Evolutionary conservation across 1,140 invertebrate species (phyloP), one percentile per base, ranked within the genome.

Genomic region (Orius insidiosus): DNA sequence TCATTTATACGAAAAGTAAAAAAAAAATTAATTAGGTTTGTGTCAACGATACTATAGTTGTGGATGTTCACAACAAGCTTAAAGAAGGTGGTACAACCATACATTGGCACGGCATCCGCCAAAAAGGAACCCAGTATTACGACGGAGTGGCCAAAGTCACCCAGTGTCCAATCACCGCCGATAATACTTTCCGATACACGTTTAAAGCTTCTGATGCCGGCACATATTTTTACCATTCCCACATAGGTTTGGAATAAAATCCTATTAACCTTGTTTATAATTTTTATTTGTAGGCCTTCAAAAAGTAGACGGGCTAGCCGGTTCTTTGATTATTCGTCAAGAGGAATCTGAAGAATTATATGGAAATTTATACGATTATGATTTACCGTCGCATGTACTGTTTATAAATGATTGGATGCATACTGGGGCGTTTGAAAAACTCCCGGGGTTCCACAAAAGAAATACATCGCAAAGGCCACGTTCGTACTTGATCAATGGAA

Each of bases 101-200:
- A 3, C 64, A 66, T 36, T 66, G 64, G 64, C 62, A 66, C 47
- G 64, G 64, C 8, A 38, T 63, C 1, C 43, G 44, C 1, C 62
- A 63, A 48, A 52, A 48, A 1, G 50, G 48, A 14, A 53, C 46
- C 3, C 64, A 62, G 9, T 64, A 66, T 51, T 72, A 72, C 68
- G 74, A 76, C 52, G 74, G 74, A 1, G 73, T 75, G 11, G 58
- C 72, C 0, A 68, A 68, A 56, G 58, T 76, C 10, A 71, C 71
- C 0, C 74, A 76, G 55, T 75, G 72, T 52, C 71, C 74, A 1
- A 70, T 35, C 49, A 58, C 6, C 62, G n/a, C 70, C 2, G 63
- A 59, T 6, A 63, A 62, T 24, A 63, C 61, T 9, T 76, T 74
- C 50, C 63, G 63, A 55, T 80, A 72, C 50, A 54, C 54, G 13